Conservation (phyloP, 2,113 vertebrate genomes). For the Petrocephalus zakoni region DNA sequence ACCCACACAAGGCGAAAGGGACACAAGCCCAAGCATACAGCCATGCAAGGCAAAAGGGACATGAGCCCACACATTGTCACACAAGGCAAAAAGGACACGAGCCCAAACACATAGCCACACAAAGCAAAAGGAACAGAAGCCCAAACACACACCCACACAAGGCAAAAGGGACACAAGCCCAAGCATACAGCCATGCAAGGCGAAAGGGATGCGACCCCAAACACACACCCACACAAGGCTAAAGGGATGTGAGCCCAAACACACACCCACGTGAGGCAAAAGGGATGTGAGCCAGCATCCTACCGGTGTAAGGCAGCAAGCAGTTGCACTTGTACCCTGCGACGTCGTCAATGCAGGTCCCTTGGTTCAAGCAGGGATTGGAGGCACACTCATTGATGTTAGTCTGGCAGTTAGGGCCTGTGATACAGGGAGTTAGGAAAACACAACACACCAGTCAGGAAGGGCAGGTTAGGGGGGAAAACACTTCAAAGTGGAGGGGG, state of each 20-base stretch:
- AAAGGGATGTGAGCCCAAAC: too few species aligned
- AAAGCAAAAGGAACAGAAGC: background rate
- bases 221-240: too few species aligned
- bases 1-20: background rate
- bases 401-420: constrained; percentile 92
- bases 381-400: constrained; percentile 96
- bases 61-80: background rate
- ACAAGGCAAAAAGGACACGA: background rate
- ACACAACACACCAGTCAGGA: constrained; percentile 13
- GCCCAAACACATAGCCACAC: background rate
- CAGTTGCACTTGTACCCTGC: constrained; percentile 94
- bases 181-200: background rate
- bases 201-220: background rate
- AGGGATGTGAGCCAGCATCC: constrained; percentile 23
- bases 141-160: background rate
- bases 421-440: constrained; percentile 35
- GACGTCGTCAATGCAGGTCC: constrained; percentile 85
- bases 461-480: background rate
- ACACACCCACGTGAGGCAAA: background rate
- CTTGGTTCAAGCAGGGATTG: constrained; percentile 93
- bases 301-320: constrained; percentile 87
- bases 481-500: background rate
- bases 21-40: background rate
- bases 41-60: background rate
- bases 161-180: background rate